These are phyloP conservation scores for Dascillus cervinus DNA, from an alignment of 2,888 invertebrate species.

Conservation along the genomic window DNA sequence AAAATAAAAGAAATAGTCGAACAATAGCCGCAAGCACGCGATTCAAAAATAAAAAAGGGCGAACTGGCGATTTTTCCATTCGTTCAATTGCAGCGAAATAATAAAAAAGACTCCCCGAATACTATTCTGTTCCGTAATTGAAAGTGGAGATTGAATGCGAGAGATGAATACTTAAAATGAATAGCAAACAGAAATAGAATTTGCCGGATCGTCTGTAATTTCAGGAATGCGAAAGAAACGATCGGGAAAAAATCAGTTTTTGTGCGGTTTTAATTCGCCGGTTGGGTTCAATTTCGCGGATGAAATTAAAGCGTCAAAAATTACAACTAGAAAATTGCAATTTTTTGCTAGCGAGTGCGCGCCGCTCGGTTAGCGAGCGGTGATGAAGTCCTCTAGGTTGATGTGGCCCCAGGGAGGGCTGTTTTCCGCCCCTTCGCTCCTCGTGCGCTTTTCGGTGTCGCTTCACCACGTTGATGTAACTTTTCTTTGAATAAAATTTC, in stretches of 20 bases:
- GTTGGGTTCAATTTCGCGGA: too few species aligned
- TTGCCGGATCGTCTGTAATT: conserved; percentile 14
- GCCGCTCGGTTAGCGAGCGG: conserved; percentile 23
- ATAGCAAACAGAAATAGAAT: conserved; percentile 10
- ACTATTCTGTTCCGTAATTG: conserved; percentile 15
- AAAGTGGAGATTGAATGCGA: conserved; percentile 11
- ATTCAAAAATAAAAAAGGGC: conserved; percentile 15
- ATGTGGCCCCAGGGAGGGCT: conserved; percentile 22
- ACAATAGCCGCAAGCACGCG: conserved; percentile 12
- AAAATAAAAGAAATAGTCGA: neutral
- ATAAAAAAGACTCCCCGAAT: conserved; percentile 5
- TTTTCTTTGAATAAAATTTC: conserved; percentile 16
- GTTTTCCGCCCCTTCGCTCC: conserved; percentile 17
- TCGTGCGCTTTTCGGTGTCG: conserved; percentile 15
- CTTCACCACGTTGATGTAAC: conserved; percentile 15
- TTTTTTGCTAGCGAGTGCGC: conserved; percentile 11
- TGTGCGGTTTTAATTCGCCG: conserved; percentile 1
- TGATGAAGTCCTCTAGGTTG: conserved; percentile 26
- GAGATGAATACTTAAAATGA: conserved; percentile 9
- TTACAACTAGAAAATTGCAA: conserved; percentile 1
- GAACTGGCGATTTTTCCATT: conserved; percentile 10
- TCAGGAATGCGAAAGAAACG: conserved; percentile 17
- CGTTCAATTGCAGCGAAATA: conserved; percentile 9
- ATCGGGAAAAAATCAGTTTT: conserved; percentile 7
- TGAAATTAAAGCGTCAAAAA: conserved; percentile 1